Evolutionary conservation across 2,113 vertebrate species (phyloP), one percentile per base, ranked within the genome.

Genomic region (Phalacrocorax aristotelis): DNA sequence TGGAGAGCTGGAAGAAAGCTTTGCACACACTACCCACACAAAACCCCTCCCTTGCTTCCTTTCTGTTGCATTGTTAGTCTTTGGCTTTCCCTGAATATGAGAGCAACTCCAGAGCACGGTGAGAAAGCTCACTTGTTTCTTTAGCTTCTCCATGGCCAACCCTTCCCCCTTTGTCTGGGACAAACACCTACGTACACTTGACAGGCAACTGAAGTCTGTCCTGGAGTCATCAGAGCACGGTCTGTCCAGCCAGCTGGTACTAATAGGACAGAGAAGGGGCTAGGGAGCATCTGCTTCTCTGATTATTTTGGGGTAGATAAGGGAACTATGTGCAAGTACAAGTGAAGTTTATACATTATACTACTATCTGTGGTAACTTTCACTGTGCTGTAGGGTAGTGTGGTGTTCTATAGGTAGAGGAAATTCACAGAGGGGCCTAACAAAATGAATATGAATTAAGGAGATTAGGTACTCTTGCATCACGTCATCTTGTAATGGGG

Each of bases 61-160:
- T 74, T 88, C 65, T 77, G 7, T n/a, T 74, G 64, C 29, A 93
- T 79, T 95, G 44, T 68, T 23, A 46, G 61, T 64, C 79, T 88
- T 57, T 70, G 82, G 71, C 83, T 91, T 95, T 84, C 82, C 48
- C 71, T 74, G 36, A 95, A 83, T 51, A 23, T 15, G 21, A n/a
- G 16, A 89, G 79, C 54, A 62, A 72, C 83, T 94, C 83, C 55
- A 85, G 74, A 92, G 36, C 9, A 6, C 6, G 62, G 38, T 44
- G 75, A 96, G 78, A 97, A 93, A 96, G 70, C 69, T 79, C 81
- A 64, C 58, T 90, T 64, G 46, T 90, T 97, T 60, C 89, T 90
- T 57, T n/a, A 78, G 46, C 60, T 61, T 80, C 72, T 82, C 26
- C 54, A 48, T 1, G 95, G 89, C 74, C 82, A 94, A 20, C 3